Conservation (phyloP, 2,797 vertebrate species). For the Myotis myotis region DNA sequence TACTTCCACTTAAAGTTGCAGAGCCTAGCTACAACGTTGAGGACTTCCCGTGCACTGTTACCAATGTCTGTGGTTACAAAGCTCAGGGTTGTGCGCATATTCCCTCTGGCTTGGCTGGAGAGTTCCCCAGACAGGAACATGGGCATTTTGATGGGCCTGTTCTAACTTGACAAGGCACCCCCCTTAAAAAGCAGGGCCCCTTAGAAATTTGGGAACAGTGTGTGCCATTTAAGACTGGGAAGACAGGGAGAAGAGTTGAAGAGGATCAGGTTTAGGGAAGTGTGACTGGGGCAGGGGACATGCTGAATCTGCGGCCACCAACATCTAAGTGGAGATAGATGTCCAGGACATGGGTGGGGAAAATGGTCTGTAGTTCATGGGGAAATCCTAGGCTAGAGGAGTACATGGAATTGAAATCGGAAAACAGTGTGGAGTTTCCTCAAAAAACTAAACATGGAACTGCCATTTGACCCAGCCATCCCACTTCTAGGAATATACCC, state of each 20-base stretch:
- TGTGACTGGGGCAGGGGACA: neutral
- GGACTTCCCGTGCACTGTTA: neutral
- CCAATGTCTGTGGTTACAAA: neutral
- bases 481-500: too few species aligned
- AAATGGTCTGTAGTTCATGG: neutral
- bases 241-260: neutral
- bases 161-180: accelerated
- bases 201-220: neutral
- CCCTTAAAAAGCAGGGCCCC: too few species aligned
- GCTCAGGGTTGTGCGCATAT: too few species aligned
- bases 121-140: neutral
- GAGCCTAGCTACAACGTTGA: neutral
- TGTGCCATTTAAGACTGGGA: neutral
- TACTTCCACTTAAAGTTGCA: neutral
- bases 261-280: neutral
- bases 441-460: too few species aligned
- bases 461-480: too few species aligned
- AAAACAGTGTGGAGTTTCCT: too few species aligned
- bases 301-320: neutral
- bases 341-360: neutral
- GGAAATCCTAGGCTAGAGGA: neutral
- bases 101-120: too few species aligned
- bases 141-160: accelerated
- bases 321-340: neutral
- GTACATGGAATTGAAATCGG: neutral